Evolutionary conservation across 2,113 vertebrate species (phyloP).

Genomic region (Lepisosteus osseus): DNA sequence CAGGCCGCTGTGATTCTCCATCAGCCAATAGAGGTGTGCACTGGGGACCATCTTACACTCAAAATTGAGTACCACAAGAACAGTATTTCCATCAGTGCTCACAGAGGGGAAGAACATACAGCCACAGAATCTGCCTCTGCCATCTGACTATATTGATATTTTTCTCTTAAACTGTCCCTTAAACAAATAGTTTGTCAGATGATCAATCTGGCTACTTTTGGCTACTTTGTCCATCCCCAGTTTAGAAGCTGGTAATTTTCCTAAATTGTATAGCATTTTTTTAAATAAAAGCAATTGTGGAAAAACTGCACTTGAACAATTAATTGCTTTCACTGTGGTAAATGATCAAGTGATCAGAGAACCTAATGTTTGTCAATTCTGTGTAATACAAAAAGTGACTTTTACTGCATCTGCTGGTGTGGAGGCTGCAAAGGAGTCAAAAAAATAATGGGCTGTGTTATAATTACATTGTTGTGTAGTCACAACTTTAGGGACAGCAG

Average conservation of each 20-base stretch:
- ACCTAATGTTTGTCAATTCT: too few species aligned
- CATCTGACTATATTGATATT: neutral
- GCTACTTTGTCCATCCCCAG: too few species aligned
- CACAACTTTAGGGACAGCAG: too few species aligned
- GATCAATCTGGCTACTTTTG: too few species aligned
- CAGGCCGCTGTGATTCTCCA: conserved; percentile 89
- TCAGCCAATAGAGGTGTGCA: conserved; percentile 72
- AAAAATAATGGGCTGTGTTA: too few species aligned
- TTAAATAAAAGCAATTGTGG: too few species aligned
- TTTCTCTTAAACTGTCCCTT: neutral
- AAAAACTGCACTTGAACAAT: too few species aligned
- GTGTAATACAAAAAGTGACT: neutral
- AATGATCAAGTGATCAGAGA: too few species aligned
- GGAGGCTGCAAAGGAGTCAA: too few species aligned
- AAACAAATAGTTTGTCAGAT: too few species aligned
- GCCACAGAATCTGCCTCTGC: conserved; percentile 1
- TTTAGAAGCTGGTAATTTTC: neutral
- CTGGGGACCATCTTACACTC: conserved; percentile 76
- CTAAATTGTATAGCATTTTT: conserved; percentile 4
- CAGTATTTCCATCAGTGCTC: conserved; percentile 79
- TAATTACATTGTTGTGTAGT: too few species aligned
- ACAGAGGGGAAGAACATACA: conserved; percentile 24
- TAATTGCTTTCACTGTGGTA: too few species aligned
- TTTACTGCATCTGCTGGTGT: neutral
- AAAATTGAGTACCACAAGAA: conserved; percentile 82